phyloP scores from a whole-genome alignment of 2,888 invertebrate genomes.

The Hypena proboscidalis region DNA sequence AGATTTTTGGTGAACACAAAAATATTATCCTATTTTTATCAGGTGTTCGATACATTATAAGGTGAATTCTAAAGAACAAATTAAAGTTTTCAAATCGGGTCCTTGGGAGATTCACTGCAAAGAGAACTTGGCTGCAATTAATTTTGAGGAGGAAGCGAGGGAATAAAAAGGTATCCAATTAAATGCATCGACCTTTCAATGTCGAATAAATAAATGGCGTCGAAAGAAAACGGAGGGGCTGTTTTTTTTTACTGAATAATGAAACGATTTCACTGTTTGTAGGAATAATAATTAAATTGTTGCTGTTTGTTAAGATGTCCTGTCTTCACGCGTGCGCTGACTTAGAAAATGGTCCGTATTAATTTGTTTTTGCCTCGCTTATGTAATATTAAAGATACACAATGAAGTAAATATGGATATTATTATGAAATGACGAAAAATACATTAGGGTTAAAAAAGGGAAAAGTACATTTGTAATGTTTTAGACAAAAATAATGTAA shows the following conservation, averaged over 20 bases:
- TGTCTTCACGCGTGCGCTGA: background rate
- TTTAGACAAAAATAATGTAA: too few relatives aligned
- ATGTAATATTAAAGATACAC: too few relatives aligned
- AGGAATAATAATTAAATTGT: conserved; percentile 28
- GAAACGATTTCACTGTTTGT: conserved; percentile 27
- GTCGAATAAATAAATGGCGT: conserved; percentile 51
- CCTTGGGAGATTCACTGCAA: conserved; percentile 15
- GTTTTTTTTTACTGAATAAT: conserved; percentile 42
- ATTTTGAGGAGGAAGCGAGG: conserved; percentile 42
- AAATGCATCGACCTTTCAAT: conserved; percentile 47
- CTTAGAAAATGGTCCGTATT: background rate
- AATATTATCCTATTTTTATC: too few relatives aligned
- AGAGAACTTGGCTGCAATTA: conserved; percentile 42
- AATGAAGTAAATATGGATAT: too few relatives aligned
- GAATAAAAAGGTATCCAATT: conserved; percentile 56
- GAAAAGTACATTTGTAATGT: too few relatives aligned
- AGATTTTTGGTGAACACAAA: too few relatives aligned
- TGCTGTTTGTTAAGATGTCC: conserved; percentile 1
- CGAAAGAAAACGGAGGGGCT: conserved; percentile 28
- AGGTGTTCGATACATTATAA: too few relatives aligned
- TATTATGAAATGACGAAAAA: too few relatives aligned
- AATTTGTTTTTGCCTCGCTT: too few relatives aligned
- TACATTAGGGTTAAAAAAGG: too few relatives aligned
- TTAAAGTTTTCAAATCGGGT: conserved; percentile 15
- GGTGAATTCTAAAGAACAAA: too few relatives aligned